Base-by-base conservation (phyloP, 2,888 invertebrate species). In the Chrysina gloriosa region DNA sequence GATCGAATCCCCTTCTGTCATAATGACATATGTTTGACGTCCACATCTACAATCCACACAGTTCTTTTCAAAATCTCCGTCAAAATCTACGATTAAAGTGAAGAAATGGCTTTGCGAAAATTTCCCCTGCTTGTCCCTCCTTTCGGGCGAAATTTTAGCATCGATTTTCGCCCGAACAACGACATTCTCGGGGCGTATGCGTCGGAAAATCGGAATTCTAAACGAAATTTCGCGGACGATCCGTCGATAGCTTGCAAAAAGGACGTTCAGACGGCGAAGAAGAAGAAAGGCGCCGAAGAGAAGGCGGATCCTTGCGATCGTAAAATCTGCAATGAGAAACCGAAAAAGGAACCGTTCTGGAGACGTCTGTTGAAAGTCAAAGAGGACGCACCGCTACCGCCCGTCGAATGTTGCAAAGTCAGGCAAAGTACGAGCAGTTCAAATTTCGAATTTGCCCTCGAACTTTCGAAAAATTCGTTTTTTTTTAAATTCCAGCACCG, bases 281-380 rank as follows among this genome's bases (percentile, higher is more conserved):
- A 3, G 19, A 36, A 4, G 3, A 39, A n/a, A n/a, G n/a, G 7
- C 31, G 9, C 1, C 39, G 45, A n/a, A 29, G 19, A 6, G 19
- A 45, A 45, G 45, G 19, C 63, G 9, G 69, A 69, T 31, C 65
- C 56, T 4, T 69, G 69, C 36, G 56, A 64, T 7, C 27, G 64
- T 11, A 61, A 58, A 9, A 31, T 66, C 2, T 72, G 72, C 67
- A 69, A 70, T 9, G 65, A 64, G 34, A 69, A 72, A 34, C 7
- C 11, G 23, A 61, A 52, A 42, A 67, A 65, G 54, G 68, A 70
- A 58, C 50, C 69, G 14, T 63, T 72, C 19, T 72, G 72, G 72
- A 56, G 52, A 34, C 25, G 69, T 5, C 21, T 70, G 3, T 71
- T 72, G 23, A 64, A 39, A 2, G 45, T 1, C 0, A 31, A 64